Evolutionary conservation across 2,797 vertebrate genomes (phyloP).

Genomic region (Pelochelys cantorii): DNA sequence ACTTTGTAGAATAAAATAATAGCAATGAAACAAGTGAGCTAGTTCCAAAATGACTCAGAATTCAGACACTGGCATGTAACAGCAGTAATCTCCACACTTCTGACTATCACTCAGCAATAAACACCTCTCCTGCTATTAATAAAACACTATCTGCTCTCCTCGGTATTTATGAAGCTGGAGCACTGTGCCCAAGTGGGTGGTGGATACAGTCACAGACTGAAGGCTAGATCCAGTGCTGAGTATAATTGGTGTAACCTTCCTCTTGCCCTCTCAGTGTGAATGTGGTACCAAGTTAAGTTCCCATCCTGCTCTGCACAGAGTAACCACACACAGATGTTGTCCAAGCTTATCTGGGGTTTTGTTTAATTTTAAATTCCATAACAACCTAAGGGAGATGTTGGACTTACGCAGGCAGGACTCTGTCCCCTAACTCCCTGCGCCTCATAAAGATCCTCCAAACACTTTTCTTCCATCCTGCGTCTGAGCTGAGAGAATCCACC

Average conservation of each 20-base stretch:
- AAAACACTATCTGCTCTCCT: constrained; percentile 76
- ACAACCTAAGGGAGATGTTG: neutral
- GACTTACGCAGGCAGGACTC: neutral
- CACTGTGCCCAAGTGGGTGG: constrained; percentile 69
- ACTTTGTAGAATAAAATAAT: constrained; percentile 46
- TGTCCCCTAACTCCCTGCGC: neutral
- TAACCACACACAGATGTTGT: neutral
- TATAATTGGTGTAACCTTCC: neutral
- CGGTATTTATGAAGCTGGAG: constrained; percentile 74
- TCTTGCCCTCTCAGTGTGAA: neutral
- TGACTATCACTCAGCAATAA: constrained; percentile 81
- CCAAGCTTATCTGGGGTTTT: constrained; percentile 20
- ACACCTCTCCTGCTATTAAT: constrained; percentile 81
- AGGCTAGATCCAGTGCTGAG: constrained; percentile 49
- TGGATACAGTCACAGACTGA: constrained; percentile 37
- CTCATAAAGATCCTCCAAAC: constrained; percentile 6
- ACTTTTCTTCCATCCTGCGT: neutral
- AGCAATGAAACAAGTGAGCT: constrained; percentile 24
- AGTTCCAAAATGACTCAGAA: constrained; percentile 11
- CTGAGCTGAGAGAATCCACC: constrained; percentile 38
- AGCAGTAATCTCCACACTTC: constrained; percentile 75
- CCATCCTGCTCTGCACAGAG: neutral
- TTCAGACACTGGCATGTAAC: constrained; percentile 74
- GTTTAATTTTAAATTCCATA: neutral
- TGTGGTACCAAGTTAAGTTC: neutral